Base-by-base conservation (phyloP, 1,140 invertebrate species). In the Cherax quadricarinatus region DNA sequence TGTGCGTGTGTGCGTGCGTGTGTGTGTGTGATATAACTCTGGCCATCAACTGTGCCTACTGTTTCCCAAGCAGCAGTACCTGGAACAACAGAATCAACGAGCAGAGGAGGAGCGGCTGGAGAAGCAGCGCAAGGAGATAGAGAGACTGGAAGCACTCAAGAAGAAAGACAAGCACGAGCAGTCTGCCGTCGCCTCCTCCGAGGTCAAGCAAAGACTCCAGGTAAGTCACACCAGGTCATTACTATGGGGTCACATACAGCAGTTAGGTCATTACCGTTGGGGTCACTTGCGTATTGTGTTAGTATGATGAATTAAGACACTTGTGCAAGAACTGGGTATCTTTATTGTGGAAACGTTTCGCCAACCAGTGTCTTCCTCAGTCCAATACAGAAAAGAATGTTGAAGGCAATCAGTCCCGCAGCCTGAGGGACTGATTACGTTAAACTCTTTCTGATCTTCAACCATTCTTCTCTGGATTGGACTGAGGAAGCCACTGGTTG, bases 191-290 rank as follows among this genome's bases (percentile, higher is more conserved):
- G 98, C 98, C 75, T 99, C 98, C 88, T 97, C 97, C 18, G 98
- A 99, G 95, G 98, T 99, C 93, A 99, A 99, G 95, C 98, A 98
- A 95, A 98, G 98, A 94, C 96, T 99, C 94, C 97, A 97, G 96
- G 97, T 97, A 95, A 95, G 94, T 89, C 9, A 9, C 53, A 57
- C 30, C 30, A 80, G 57, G 24, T 1, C 18, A n/a, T n/a, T 9
- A 18, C 21, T 70, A 3, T 9, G 66, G 66, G 78, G 7, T 48
- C 4, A 70, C 21, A 24, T 16, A 41, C 30, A 41, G 30, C 30
- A 41, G 30, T 41, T 41, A 41, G 30, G 30, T 41, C 30, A 41
- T 41, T 41, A 41, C 30, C 2, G 2, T 41, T 41, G 2, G 2
- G 30, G 30, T 41, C 30, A 41, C 30, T 2, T 41, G 30, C 2